Conservation (phyloP, 2,113 vertebrate genomes). For the Sinocyclocheilus anshuiensis region DNA sequence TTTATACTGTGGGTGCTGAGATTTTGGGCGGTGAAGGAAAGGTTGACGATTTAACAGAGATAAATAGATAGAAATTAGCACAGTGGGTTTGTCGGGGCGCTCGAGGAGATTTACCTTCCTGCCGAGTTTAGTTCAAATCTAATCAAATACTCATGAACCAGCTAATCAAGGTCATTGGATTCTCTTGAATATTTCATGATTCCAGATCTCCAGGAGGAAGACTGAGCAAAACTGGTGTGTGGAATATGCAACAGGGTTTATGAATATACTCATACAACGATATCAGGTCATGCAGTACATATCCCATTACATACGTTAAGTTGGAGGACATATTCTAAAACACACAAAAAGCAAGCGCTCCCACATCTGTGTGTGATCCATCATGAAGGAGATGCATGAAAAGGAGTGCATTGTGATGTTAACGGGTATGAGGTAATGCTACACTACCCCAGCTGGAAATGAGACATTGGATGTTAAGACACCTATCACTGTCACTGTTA, state of each 20-base stretch:
- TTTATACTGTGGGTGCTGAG: background rate
- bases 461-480: constrained; percentile 34
- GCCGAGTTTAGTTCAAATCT: constrained; percentile 4
- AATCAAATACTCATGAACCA: constrained; percentile 14
- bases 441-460: constrained; percentile 53
- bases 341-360: background rate
- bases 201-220: constrained; percentile 5
- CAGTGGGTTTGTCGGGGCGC: background rate
- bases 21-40: background rate
- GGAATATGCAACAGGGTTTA: background rate
- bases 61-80: constrained; percentile 32
- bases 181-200: constrained; percentile 17
- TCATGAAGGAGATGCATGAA: constrained; percentile 63
- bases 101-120: background rate
- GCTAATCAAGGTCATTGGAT: constrained; percentile 20
- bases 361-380: constrained; percentile 71
- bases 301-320: background rate
- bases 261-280: background rate
- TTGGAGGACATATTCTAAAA: background rate
- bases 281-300: constrained; percentile 16
- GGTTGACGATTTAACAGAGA: background rate
- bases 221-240: background rate
- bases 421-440: constrained; percentile 66
- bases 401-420: constrained; percentile 61
- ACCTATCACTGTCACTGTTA: background rate